These are phyloP conservation scores for Xyrichtys novacula DNA, from an alignment of 2,797 vertebrate genomes.

Conservation along the genomic window DNA sequence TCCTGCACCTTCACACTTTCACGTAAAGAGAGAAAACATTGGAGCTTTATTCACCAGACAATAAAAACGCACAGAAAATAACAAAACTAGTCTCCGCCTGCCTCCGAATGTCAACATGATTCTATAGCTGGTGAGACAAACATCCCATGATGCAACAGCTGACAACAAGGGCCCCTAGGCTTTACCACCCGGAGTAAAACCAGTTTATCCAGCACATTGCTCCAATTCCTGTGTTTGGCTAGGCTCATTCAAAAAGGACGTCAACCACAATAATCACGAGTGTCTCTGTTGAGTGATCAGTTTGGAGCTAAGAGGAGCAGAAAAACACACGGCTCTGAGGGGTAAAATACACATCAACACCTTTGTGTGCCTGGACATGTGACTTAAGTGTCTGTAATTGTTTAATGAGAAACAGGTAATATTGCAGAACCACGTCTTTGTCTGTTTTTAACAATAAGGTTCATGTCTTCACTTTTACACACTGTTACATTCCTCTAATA, in stretches of 20 bases:
- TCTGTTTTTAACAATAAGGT: too few species aligned
- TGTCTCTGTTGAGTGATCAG: constrained; percentile 40
- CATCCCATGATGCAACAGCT: constrained; percentile 10
- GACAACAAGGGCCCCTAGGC: constrained; percentile 29
- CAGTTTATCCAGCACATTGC: constrained; percentile 63
- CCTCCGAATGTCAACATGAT: neutral
- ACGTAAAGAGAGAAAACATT: constrained; percentile 2
- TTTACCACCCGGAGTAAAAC: constrained; percentile 41
- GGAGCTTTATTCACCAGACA: neutral
- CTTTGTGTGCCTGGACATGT: neutral
- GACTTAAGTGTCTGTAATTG: neutral
- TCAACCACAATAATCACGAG: constrained; percentile 22
- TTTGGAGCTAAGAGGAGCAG: constrained; percentile 25
- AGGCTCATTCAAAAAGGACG: constrained; percentile 47
- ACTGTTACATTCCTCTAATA: too few species aligned
- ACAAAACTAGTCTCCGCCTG: neutral
- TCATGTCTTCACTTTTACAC: too few species aligned
- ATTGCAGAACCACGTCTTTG: neutral
- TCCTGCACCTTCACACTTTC: constrained; percentile 74
- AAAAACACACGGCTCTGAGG: constrained; percentile 11
- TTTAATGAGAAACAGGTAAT: neutral
- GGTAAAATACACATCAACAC: constrained; percentile 22
- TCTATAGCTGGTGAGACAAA: neutral
- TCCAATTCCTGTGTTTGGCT: constrained; percentile 47
- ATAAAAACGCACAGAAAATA: neutral